Percentiles rank a stretch among this genome's conserved stretches.
Evolutionary conservation across 2,113 vertebrate genomes (phyloP).

Genomic region (Aythya baeri): DNA sequence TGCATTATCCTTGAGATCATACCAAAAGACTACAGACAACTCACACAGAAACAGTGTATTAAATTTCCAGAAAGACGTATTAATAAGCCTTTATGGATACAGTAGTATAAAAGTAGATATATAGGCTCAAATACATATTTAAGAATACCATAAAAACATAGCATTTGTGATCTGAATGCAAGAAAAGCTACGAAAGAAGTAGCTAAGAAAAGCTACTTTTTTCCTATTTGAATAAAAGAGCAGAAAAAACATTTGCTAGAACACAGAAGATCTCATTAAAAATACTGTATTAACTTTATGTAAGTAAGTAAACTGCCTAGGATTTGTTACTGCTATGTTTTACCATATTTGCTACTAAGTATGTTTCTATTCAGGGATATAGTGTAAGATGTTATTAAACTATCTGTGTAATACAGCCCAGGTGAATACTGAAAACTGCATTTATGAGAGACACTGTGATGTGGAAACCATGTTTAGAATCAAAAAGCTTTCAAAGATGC

Average conservation of each 20-base stretch:
- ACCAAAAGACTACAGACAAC: neutral
- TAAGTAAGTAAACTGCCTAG: neutral
- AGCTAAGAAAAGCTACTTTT: neutral
- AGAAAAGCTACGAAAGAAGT: neutral
- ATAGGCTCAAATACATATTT: neutral
- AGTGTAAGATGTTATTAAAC: neutral
- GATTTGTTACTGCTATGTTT: neutral
- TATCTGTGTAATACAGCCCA: neutral
- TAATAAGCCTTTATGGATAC: neutral
- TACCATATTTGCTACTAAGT: neutral
- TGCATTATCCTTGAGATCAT: neutral
- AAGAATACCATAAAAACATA: neutral
- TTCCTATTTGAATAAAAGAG: neutral
- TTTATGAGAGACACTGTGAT: neutral
- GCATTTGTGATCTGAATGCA: neutral
- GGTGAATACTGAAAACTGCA: neutral
- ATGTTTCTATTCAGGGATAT: neutral
- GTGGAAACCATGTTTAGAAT: neutral
- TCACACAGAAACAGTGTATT: neutral
- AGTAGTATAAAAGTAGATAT: neutral
- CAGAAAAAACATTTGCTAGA: neutral
- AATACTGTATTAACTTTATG: neutral
- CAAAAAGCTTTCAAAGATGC: neutral
- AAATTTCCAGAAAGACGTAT: neutral
- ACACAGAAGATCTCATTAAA: neutral